Conservation (phyloP, 1,140 invertebrate genomes). For the Eumaeus atala region DNA sequence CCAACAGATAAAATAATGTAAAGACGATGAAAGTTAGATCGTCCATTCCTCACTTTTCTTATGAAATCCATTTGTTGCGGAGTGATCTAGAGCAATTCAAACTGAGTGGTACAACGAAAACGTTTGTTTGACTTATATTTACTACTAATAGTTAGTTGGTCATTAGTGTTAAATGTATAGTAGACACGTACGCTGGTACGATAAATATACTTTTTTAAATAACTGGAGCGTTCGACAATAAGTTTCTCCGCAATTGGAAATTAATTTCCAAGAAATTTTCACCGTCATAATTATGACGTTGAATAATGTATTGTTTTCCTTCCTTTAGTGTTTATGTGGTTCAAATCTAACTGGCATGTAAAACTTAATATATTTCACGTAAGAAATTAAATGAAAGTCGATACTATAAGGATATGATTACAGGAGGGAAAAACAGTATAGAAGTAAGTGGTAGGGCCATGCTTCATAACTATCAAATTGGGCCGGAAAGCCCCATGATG, state of each 20-base stretch:
- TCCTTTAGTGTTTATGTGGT: too few species aligned
- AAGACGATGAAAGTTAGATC: slow-evolving; percentile 8
- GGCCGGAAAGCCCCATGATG: too few species aligned
- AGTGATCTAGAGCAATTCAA: background rate
- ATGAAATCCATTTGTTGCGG: slow-evolving; percentile 13
- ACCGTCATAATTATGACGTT: background rate
- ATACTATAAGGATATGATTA: too few species aligned
- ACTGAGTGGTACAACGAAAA: slow-evolving; percentile 1
- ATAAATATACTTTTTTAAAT: slow-evolving; percentile 7
- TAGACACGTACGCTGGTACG: background rate
- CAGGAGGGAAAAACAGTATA: too few species aligned
- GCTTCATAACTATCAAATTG: too few species aligned
- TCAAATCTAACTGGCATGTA: too few species aligned
- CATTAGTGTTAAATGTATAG: too few species aligned
- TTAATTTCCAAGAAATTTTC: background rate
- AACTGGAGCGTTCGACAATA: slow-evolving; percentile 4
- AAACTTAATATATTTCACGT: too few species aligned
- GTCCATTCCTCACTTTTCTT: slow-evolving; percentile 8
- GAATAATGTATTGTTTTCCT: too few species aligned
- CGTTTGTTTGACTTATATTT: background rate
- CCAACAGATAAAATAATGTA: slow-evolving; percentile 1
- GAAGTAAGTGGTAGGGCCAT: too few species aligned
- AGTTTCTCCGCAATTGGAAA: background rate
- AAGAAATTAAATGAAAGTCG: too few species aligned
- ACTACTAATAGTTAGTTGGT: background rate